phyloP scores from a whole-genome alignment of 2,113 vertebrate genomes.

The Marmota monax region DNA sequence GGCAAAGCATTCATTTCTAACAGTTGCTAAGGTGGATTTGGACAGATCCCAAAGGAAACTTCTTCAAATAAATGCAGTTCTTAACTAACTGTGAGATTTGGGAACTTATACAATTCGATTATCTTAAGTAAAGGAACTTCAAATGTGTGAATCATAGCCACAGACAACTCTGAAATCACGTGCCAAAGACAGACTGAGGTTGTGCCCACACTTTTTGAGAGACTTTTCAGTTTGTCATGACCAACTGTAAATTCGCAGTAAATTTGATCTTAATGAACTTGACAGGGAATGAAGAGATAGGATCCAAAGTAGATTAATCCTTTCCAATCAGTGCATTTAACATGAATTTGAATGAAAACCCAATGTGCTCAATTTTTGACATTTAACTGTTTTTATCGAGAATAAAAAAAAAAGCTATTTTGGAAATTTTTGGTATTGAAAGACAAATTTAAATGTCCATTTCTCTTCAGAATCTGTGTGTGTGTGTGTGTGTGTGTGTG shows the following conservation, averaged over 20 bases:
- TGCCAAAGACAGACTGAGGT: background rate
- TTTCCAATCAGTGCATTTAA: conserved; percentile 57
- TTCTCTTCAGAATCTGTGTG: rapidly evolving
- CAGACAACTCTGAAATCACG: background rate
- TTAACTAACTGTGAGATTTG: conserved; percentile 18
- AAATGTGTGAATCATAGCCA: background rate
- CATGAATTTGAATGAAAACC: conserved; percentile 45
- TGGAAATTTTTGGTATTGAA: background rate
- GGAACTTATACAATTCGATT: background rate
- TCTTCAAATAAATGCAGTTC: background rate
- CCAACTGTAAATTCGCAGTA: background rate
- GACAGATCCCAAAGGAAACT: background rate
- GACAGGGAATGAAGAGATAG: background rate
- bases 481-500: no score
- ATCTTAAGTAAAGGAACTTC: background rate
- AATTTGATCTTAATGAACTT: conserved; percentile 10
- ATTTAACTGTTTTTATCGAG: conserved; percentile 7
- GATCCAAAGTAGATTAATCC: conserved; percentile 44
- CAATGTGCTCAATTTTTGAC: background rate
- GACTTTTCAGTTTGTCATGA: background rate
- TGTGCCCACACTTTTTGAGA: background rate
- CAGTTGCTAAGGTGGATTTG: background rate
- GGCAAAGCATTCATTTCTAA: background rate
- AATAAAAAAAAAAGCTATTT: background rate
- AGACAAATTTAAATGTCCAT: conserved; percentile 18